Evolutionary conservation across 2,888 invertebrate genomes (phyloP), one percentile per base, ranked within the genome.

Genomic region (Aproaerema taeniolella): DNA sequence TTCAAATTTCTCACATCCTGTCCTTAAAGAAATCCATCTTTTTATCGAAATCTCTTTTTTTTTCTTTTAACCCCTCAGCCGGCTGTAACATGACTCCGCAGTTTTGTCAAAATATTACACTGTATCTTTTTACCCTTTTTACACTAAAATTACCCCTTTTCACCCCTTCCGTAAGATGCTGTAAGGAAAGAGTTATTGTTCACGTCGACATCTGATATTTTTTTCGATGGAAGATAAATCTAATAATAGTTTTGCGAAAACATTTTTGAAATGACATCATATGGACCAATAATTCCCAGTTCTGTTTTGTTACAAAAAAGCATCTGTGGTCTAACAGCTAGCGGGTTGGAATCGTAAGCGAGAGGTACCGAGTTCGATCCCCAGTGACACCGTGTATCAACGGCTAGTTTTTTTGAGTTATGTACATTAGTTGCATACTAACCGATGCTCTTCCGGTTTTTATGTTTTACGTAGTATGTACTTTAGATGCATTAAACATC

Each of bases 21-120:
- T 51, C 49, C 43, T 42, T 25, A 33, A 46, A 61, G 47, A 58
- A 57, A 53, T 53, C 45, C 36, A 42, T 54, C 49, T 50, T 55
- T 57, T 53, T 49, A 39, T 49, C 7, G 24, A 39, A 39, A 42
- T 31, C 14, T 20, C 12, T 13, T 41, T 36, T 34, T 44, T 31
- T 40, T 55, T 57, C 55, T 54, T 57, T 47, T 44, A 43, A 39
- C 45, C 52, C 51, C 56, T 62, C 52, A 61, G 55, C 69, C 48
- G 60, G 59, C 58, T 43, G 80, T 75, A 79, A 79, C 74, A 53
- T 78, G 80, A 79, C 65, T 64, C 76, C 59, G 69, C 67, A 67
- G 65, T 81, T 83, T 85, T 82, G 83, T 83, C 85, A 85, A 77
- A 85, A 85, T 83, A 86, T 85, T 83, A 75, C 68, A 66, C 67